Base-by-base conservation (phyloP, 2,888 invertebrate species). In the Ectropis crepuscularia region DNA sequence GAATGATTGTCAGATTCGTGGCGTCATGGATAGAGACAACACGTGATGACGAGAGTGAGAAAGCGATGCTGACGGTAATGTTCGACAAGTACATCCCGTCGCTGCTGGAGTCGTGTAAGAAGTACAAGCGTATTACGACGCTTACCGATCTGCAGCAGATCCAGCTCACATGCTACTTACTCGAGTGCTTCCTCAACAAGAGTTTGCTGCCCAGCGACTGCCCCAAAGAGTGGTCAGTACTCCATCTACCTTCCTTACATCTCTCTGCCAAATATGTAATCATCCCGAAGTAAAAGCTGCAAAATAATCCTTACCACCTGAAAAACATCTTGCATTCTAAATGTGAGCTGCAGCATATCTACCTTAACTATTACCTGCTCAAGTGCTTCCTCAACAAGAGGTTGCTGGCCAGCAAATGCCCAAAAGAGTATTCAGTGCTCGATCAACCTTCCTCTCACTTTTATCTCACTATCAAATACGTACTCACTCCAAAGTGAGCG, bases 81-180 rank as follows among this genome's bases (percentile, higher is more conserved):
- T 98, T 99, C 81, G 98, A 99, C 81, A 99, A 98, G 82, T 99
- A 99, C 82, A 95, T 99, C 47, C 98, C 98, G 0, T 92, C 96
- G 0, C 94, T 97, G 67, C 88, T 98, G 60, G 98, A 99, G 65
- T 94, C 95, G 0, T 95, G 96, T 69, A 93, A 93, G 57, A 95
- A 95, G 76, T 96, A 98, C 81, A 98, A 98, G 86, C 96, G 96
- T 76, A 96, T 99, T 58, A 98, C 98, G 0, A 98, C 98, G 0
- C 95, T 99, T 12, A 96, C 96, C 0, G 98, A 98, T 80, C 95
- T 98, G 72, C 96, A 97, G 59, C 98, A 98, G 80, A 94, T 99
- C 54, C 95, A 97, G 84, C 97, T 98, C 94, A 94, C 98, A 6
- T 98, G 98, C 80, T 96, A 95, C 79, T 89, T 99, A 42, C 92